Base-by-base conservation (phyloP, 2,113 vertebrate genomes). In the Lophotis ruficrista region DNA sequence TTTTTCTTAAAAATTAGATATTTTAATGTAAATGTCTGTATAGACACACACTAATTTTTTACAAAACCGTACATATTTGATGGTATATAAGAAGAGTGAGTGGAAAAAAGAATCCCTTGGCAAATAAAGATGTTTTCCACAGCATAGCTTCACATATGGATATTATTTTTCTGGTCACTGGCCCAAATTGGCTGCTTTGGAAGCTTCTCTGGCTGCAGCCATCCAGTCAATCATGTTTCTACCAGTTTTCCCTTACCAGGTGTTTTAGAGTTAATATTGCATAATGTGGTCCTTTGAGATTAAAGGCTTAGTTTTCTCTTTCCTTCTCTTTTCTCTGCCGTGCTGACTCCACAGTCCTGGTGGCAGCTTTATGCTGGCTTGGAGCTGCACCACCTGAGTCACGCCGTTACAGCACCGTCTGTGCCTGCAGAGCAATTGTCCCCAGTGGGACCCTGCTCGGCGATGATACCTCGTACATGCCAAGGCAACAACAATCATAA, bases 201-300 rank as follows among this genome's bases (percentile, higher is more conserved):
- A 85, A 87, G 24, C 72, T 81, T 60, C 78, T 83, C 51, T 75
- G 43, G 24, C 71, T 73, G 25, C 47, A 85, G 13, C 35, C 30
- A 50, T 73, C 53, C 45, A 53, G 53, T 85, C 53, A 82, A 14
- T 57, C 48, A 31, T 3, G 3, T 70, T 85, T 22, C 60, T 57
- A 27, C 28, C 6, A 65, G 28, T 48, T 66, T 93, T 47, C 22
- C 30, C 33, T 61, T 35, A 28, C 38, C 5, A 4, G 12, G 16
- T 58, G 73, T 85, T 93, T 70, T 88, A 51, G 79, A 68, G 68
- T 73, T 88, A 91, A 41, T 92, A 95, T 87, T 92, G 81, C 70
- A 37, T 58, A 57, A 12, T 30, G 16, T 2, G 9, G 33, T 47
- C 64, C 43, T 78, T 60, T 38, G 68, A 80, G 73, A 86, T 25